These are phyloP conservation scores for Lepidochrysops patricia DNA, from an alignment of 2,888 invertebrate genomes.

Conservation along the genomic window DNA sequence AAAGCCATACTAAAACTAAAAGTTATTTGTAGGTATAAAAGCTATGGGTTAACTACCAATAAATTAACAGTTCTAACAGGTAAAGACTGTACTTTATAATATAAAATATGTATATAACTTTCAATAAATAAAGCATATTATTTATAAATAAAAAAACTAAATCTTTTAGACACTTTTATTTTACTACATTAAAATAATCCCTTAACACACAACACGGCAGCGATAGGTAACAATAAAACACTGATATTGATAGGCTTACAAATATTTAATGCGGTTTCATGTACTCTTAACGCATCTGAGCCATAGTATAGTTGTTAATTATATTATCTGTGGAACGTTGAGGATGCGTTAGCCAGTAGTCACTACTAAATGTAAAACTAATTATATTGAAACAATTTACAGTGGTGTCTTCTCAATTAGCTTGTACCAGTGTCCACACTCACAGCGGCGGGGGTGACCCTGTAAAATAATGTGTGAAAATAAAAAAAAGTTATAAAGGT, in stretches of 20 bases:
- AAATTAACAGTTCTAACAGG: no score
- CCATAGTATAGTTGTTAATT: conserved; percentile 14
- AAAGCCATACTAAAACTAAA: no score
- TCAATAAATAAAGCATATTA: no score
- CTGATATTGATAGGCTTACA: conserved; percentile 50
- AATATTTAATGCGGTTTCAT: conserved; percentile 53
- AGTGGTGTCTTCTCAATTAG: conserved; percentile 84
- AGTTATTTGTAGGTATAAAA: no score
- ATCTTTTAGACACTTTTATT: conserved; percentile 18
- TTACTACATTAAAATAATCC: conserved; percentile 32
- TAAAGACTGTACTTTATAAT: no score
- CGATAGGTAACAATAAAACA: conserved; percentile 44
- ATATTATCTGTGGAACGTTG: conserved; percentile 31
- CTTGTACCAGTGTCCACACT: conserved; percentile 98
- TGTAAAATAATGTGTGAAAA: conserved; percentile 41
- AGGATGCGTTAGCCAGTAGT: conserved; percentile 46
- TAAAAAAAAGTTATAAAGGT: conserved; percentile 27
- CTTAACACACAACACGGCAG: conserved; percentile 28
- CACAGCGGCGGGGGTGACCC: conserved; percentile 92
- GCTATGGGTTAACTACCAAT: no score
- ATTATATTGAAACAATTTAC: conserved; percentile 65
- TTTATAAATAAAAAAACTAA: background rate
- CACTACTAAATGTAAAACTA: conserved; percentile 54
- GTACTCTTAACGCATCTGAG: conserved; percentile 19
- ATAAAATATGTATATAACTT: no score